These are phyloP conservation scores for Pseudomugil gertrudae DNA, from an alignment of 2,797 vertebrate species.

Conservation along the genomic window DNA sequence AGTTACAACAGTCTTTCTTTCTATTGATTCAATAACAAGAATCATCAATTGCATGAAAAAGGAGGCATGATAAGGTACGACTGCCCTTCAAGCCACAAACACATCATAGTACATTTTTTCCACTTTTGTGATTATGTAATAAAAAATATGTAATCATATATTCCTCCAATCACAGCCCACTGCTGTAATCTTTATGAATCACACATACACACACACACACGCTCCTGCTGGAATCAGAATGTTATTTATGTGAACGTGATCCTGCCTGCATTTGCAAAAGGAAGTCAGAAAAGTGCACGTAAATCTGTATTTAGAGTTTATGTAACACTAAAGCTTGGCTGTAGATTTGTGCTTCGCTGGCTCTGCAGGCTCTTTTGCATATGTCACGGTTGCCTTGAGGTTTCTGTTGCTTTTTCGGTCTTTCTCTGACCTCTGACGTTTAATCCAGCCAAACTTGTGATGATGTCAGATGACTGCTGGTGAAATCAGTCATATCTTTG, in stretches of 20 bases:
- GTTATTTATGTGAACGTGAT: neutral
- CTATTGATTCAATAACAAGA: neutral
- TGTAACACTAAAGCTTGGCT: conserved; percentile 26
- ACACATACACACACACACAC: neutral
- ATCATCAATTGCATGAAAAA: neutral
- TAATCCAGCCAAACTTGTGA: conserved; percentile 18
- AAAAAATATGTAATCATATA: no score
- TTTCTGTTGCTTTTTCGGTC: conserved; percentile 19
- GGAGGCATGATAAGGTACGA: neutral
- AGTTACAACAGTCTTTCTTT: neutral
- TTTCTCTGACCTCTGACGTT: conserved; percentile 7
- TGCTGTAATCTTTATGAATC: neutral
- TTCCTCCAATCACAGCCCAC: conserved; percentile 3
- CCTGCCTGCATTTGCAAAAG: conserved; percentile 1
- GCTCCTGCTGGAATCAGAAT: neutral
- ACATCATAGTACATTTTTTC: neutral
- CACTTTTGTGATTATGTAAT: conserved; percentile 11
- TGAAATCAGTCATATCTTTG: conserved; percentile 12
- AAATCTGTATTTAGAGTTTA: conserved; percentile 37
- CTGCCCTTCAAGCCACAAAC: neutral
- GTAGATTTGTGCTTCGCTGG: conserved; percentile 25
- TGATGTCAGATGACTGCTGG: conserved; percentile 28
- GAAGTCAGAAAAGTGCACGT: neutral
- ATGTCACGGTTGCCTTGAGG: conserved; percentile 34
- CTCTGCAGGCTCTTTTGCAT: conserved; percentile 30